Conservation (phyloP, 1,140 invertebrate species). For the Calephelis virginiensis region DNA sequence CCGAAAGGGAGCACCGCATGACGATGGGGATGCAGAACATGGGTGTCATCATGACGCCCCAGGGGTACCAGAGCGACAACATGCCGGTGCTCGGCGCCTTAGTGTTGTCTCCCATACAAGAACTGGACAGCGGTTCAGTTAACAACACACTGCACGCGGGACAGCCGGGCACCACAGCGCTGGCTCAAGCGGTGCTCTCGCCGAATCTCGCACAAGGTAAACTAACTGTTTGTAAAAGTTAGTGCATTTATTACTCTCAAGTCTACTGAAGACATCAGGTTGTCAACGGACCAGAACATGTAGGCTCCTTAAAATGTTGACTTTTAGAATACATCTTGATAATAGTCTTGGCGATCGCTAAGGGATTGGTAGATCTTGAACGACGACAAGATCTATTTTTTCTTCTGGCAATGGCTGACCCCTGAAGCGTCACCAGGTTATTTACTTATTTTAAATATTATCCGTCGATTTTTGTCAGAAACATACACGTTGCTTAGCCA, state of each 20-base stretch:
- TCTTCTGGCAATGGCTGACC: too few relatives aligned
- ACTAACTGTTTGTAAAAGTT: not conserved
- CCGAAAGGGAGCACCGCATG: conserved; percentile 84
- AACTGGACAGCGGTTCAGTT: conserved; percentile 83
- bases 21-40: conserved; percentile 77
- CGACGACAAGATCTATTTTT: too few relatives aligned
- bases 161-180: conserved; percentile 82
- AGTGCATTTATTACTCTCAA: not conserved
- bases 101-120: conserved; percentile 88
- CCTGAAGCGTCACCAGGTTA: too few relatives aligned
- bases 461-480: too few relatives aligned
- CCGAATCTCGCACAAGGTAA: conserved; percentile 72
- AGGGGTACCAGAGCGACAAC: conserved; percentile 80
- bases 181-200: conserved; percentile 85
- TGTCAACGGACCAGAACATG: too few relatives aligned
- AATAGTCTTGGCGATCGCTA: too few relatives aligned
- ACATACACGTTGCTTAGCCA: too few relatives aligned
- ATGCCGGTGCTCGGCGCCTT: conserved; percentile 86
- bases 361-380: too few relatives aligned
- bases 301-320: too few relatives aligned
- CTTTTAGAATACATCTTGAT: too few relatives aligned
- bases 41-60: conserved; percentile 83
- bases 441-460: too few relatives aligned
- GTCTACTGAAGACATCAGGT: too few relatives aligned
- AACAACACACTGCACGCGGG: conserved; percentile 84